Evolutionary conservation across 2,888 invertebrate genomes (phyloP).

Genomic region (Conistra vaccinii): DNA sequence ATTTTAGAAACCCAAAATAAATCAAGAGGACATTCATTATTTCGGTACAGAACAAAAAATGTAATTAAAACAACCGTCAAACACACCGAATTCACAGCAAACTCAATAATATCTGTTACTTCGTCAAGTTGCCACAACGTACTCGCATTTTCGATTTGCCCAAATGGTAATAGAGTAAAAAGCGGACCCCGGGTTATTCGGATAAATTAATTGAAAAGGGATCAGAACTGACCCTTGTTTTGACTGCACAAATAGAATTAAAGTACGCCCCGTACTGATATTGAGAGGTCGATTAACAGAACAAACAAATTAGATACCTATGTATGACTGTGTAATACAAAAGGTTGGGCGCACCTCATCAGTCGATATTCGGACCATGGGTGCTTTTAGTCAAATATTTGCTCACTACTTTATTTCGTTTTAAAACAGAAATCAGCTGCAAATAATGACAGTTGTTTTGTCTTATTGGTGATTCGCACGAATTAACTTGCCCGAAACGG

Average conservation of each 20-base stretch:
- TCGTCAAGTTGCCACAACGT: conserved; percentile 60
- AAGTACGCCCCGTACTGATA: conserved; percentile 81
- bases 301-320: conserved; percentile 75
- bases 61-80: conserved; percentile 25
- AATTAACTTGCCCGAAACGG: no score
- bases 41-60: conserved; percentile 3
- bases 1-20: background rate
- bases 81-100: conserved; percentile 19
- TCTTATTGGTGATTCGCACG: no score
- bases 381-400: conserved; percentile 14
- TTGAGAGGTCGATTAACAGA: conserved; percentile 82
- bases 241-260: conserved; percentile 87
- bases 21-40: background rate
- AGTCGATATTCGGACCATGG: conserved; percentile 22
- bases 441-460: background rate
- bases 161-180: conserved; percentile 78
- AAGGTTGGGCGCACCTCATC: conserved; percentile 44
- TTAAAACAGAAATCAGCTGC: background rate
- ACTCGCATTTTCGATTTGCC: conserved; percentile 73
- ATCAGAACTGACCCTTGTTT: conserved; percentile 83
- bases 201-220: conserved; percentile 86
- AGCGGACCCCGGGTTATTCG: conserved; percentile 72
- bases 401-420: conserved; percentile 2
- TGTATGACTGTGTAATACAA: conserved; percentile 53
- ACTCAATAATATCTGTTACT: conserved; percentile 48